These are phyloP conservation scores for Myotis myotis DNA, from an alignment of 2,797 vertebrate species.

Conservation along the genomic window DNA sequence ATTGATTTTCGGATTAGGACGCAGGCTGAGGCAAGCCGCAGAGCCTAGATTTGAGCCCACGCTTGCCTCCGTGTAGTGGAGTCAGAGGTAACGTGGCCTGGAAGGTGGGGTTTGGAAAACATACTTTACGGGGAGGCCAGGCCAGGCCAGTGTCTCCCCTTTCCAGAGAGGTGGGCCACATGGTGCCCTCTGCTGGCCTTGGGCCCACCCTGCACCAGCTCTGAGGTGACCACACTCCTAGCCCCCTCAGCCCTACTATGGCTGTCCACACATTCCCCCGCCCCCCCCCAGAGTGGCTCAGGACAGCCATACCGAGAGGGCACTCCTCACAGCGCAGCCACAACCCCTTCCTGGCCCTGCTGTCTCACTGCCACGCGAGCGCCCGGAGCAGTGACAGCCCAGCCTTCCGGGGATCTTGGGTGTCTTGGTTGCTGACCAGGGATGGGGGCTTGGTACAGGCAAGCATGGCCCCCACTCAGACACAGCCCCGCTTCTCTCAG, in stretches of 20 bases:
- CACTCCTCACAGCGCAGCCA: background rate
- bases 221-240: background rate
- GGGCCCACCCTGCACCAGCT: background rate
- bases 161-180: background rate
- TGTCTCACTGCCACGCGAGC: background rate
- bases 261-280: fast-evolving
- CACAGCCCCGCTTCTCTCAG: background rate
- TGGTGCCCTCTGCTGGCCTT: conserved; percentile 38
- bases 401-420: background rate
- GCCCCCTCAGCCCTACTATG: background rate
- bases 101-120: background rate
- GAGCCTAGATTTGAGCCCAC: background rate
- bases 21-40: background rate
- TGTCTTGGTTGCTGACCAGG: background rate
- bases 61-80: background rate
- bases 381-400: background rate
- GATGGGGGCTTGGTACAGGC: background rate
- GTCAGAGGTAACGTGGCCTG: background rate
- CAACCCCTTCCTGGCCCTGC: background rate
- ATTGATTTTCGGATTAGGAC: background rate
- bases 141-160: background rate
- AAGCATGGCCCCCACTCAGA: background rate
- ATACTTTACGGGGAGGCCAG: background rate
- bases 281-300: background rate
- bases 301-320: background rate